Conservation (phyloP, 2,797 vertebrate genomes). For the Sebastes cheni region DNA sequence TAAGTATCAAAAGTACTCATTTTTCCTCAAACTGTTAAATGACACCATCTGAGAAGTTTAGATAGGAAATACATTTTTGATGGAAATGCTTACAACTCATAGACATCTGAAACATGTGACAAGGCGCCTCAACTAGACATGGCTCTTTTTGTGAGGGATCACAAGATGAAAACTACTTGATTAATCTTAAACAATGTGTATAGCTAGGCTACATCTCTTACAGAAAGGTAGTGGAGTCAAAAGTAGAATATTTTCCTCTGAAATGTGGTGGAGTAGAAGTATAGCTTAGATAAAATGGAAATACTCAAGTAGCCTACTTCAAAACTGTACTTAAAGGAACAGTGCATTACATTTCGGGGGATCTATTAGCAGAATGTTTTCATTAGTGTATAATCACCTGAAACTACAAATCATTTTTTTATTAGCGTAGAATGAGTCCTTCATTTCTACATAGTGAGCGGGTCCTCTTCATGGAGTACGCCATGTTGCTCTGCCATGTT, state of each 20-base stretch:
- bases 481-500: too few relatives aligned
- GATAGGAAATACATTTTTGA: neutral
- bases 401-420: rapidly evolving
- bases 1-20: neutral
- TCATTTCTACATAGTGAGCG: too few relatives aligned
- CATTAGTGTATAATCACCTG: too few relatives aligned
- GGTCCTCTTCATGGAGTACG: too few relatives aligned
- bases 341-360: rapidly evolving
- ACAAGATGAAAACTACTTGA: neutral
- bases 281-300: neutral
- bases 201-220: neutral
- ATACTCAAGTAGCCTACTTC: neutral
- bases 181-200: neutral
- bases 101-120: neutral
- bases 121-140: too few relatives aligned
- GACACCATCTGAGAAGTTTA: neutral
- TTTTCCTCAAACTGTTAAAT: neutral
- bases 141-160: neutral
- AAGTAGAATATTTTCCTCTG: neutral
- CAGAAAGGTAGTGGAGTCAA: neutral
- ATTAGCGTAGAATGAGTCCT: too few relatives aligned
- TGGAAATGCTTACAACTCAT: neutral
- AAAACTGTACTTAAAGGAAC: neutral
- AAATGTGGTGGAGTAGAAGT: neutral
- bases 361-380: too few relatives aligned